A percentile compares a stretch with the other conserved stretches of the same genome.
Conservation (phyloP, 2,113 vertebrate species). For the Malurus alboscapulatus region DNA sequence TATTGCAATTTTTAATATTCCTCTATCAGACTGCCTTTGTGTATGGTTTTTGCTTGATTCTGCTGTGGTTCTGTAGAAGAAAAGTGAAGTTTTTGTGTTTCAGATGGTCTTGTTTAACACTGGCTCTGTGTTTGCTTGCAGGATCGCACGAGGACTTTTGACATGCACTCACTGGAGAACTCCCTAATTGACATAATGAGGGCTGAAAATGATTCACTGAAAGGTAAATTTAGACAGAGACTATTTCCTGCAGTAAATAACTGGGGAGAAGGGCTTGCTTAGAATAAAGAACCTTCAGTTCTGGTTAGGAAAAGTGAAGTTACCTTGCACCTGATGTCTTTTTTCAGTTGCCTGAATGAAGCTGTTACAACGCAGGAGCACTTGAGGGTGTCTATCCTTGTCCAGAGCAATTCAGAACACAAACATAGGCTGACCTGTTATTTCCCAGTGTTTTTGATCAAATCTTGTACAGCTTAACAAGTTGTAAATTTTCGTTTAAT, state of each 20-base stretch:
- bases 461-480: neutral
- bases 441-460: neutral
- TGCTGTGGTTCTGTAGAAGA: neutral
- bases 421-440: neutral
- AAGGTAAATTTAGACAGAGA: constrained; percentile 85
- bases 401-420: neutral
- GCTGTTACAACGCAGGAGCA: neutral
- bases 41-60: neutral
- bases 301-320: neutral
- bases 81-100: neutral
- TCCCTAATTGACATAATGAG: constrained; percentile 99
- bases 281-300: neutral
- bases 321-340: neutral
- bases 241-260: constrained; percentile 40
- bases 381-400: neutral
- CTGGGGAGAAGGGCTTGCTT: neutral
- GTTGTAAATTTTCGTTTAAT: neutral
- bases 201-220: constrained; percentile 98
- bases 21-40: neutral
- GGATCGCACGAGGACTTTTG: constrained; percentile 95
- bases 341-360: neutral
- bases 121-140: constrained; percentile 75
- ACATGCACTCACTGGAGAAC: constrained; percentile 99
- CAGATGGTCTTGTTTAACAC: neutral
- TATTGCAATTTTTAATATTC: neutral